Evolutionary conservation across 2,888 invertebrate genomes (phyloP), one percentile per base, ranked within the genome.

Genomic region (Lasioglossum morio): DNA sequence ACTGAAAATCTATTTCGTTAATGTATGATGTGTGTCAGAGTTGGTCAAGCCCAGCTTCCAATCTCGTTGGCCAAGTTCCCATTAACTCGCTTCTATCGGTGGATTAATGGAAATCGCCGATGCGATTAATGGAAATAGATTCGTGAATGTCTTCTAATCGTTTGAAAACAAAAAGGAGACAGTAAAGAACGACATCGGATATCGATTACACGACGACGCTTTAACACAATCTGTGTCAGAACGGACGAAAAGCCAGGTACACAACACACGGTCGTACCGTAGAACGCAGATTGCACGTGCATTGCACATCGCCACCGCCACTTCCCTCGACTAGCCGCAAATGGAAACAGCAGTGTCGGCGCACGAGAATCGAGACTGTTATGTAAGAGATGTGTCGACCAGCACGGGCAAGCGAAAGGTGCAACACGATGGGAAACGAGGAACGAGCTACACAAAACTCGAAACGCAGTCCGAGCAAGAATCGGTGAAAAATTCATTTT

Each of bases 381-480:
- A 89, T 87, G 87, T 90, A 93, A 93, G 89, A 88, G 90, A 87
- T 88, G 89, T 86, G 82, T 90, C 86, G 73, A 60, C 78, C 57
- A 77, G 73, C 37, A 81, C 72, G 27, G 63, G 27, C 72, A 74
- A 77, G 74, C 81, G 74, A 81, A 77, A 87, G 81, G 75, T 48
- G n/a, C 37, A 70, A 27, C 46, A 23, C 34, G 60, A 77, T 57
- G 72, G 63, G 30, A 16, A 63, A 27, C 30, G 30, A 70, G 73
- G 77, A 87, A 46, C 66, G 66, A 66, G 75, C 27, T 27, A 57
- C 30, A 77, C 66, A 75, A 73, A 84, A 63, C 60, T 27, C n/a
- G 57, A n/a, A n/a, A 40, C 10, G 40, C 70, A 14, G 40, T 40
- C 10, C 70, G 70, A 14, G n/a, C n/a, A n/a, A 40, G 40, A n/a